Evolutionary conservation across 2,113 vertebrate genomes (phyloP).

Genomic region (Syngnathoides biaculeatus): DNA sequence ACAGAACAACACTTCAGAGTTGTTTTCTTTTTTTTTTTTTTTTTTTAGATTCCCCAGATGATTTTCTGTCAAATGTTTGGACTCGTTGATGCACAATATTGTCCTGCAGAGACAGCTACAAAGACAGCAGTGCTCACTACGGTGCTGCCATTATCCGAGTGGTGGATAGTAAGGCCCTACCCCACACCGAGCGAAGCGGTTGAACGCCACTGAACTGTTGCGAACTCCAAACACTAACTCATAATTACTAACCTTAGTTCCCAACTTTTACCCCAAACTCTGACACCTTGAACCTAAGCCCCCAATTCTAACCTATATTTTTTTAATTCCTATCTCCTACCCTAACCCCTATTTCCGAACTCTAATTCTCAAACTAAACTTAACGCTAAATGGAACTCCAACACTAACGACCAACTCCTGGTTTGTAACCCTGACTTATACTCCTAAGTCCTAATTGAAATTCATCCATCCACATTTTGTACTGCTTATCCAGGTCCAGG

Average conservation of each 20-base stretch:
- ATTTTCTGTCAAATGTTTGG: slow-evolving; percentile 23
- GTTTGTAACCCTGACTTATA: neutral
- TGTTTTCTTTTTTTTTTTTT: slow-evolving; percentile 34
- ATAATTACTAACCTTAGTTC: neutral
- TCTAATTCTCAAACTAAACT: neutral
- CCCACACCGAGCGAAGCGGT: neutral
- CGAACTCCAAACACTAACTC: neutral
- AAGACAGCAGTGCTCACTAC: slow-evolving; percentile 25
- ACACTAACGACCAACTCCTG: neutral
- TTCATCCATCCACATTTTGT: no score
- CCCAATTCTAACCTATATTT: no score
- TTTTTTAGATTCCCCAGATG: slow-evolving; percentile 59
- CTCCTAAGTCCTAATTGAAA: neutral
- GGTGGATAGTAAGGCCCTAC: neutral
- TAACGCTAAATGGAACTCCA: neutral
- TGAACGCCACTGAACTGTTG: neutral
- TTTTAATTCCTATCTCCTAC: neutral
- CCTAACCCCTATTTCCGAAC: neutral
- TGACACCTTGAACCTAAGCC: no score
- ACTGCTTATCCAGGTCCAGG: no score
- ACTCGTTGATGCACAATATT: slow-evolving; percentile 32
- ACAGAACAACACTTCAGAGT: slow-evolving; percentile 59
- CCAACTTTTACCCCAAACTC: no score
- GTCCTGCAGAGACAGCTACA: slow-evolving; percentile 27
- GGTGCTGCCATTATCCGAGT: neutral